phyloP scores from a whole-genome alignment of 2,113 vertebrate genomes.

The Chaenogobius annularis region DNA sequence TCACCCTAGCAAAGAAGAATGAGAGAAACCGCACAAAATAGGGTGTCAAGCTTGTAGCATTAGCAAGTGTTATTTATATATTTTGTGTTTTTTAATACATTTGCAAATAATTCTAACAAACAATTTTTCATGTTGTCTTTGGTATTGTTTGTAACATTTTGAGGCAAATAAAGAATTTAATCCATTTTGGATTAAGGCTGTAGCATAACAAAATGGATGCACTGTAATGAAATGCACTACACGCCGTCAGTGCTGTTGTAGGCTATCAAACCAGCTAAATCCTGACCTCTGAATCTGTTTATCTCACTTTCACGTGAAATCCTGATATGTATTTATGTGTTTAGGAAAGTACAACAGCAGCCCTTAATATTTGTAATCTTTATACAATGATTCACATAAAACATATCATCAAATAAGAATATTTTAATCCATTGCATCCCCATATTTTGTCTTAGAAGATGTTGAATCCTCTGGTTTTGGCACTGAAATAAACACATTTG shows the following conservation, averaged over 20 bases:
- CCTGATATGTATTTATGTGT: background rate
- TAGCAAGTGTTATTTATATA: no score
- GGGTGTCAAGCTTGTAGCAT: no score
- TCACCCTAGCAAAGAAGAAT: no score
- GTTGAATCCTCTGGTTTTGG: slow-evolving; percentile 38
- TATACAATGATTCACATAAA: background rate
- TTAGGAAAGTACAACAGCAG: background rate
- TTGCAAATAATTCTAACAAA: no score
- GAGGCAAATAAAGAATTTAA: no score
- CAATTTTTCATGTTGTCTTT: no score
- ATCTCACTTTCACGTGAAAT: slow-evolving; percentile 41
- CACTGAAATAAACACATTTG: slow-evolving; percentile 38
- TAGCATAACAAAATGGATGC: no score
- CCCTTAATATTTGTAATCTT: background rate
- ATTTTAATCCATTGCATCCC: slow-evolving; percentile 71
- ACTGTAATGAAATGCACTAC: background rate
- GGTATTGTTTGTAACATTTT: no score
- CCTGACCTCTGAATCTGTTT: slow-evolving; percentile 32
- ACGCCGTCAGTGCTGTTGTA: slow-evolving; percentile 16
- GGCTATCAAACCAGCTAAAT: slow-evolving; percentile 41
- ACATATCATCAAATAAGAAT: background rate
- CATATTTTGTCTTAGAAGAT: slow-evolving; percentile 70
- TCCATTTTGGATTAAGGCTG: no score
- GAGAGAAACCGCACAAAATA: no score
- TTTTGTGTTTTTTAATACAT: no score